phyloP scores from a whole-genome alignment of 2,888 invertebrate species.

The Coremacera marginata region DNA sequence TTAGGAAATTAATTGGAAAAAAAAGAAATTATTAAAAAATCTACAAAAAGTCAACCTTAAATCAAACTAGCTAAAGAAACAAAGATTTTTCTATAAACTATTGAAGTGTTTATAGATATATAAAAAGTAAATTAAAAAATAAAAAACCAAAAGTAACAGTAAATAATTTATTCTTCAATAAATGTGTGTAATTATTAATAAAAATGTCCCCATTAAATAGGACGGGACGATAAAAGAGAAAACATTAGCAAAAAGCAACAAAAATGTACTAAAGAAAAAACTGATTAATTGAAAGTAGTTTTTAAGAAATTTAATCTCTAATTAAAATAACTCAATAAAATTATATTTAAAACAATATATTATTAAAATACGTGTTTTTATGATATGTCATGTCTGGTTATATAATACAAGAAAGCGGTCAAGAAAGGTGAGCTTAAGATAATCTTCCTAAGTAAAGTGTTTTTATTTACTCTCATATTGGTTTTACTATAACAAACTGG shows the following conservation, averaged over 20 bases:
- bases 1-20: not conserved
- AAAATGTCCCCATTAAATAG: not conserved
- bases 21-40: not conserved
- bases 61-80: not conserved
- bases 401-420: too few species aligned
- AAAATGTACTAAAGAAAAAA: not conserved
- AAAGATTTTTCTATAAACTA: not conserved
- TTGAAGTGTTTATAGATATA: not conserved
- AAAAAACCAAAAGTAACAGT: not conserved
- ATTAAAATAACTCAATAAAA: constrained; percentile 20
- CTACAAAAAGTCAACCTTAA: not conserved
- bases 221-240: constrained; percentile 11
- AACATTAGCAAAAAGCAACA: not conserved
- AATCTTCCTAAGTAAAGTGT: too few species aligned
- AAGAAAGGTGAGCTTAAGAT: too few species aligned
- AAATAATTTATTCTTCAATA: not conserved
- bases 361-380: too few species aligned
- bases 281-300: not conserved
- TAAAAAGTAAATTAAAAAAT: not conserved
- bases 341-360: too few species aligned
- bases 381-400: too few species aligned
- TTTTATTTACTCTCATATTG: too few species aligned
- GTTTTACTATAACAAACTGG: too few species aligned
- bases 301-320: constrained; percentile 11
- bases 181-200: constrained; percentile 5